phyloP scores from a whole-genome alignment of 1,140 invertebrate species.

The Caenorhabditis tropicalis region DNA sequence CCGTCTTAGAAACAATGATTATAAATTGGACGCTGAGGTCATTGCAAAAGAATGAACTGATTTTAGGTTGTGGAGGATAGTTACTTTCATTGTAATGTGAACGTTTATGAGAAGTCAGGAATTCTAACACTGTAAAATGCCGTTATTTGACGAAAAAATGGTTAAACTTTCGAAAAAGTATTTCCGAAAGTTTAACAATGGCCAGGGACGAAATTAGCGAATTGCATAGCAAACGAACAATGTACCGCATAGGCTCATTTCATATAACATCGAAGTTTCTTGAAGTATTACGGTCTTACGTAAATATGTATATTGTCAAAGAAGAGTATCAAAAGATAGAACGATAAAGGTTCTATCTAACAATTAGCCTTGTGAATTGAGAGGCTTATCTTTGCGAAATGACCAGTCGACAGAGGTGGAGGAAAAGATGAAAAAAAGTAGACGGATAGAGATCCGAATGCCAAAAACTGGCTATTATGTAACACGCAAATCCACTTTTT shows the following conservation, averaged over 20 bases:
- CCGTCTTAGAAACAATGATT: slow-evolving; percentile 45
- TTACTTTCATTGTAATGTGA: background rate
- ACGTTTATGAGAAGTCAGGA: background rate
- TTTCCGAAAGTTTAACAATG: too few relatives aligned
- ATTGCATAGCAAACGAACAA: too few relatives aligned
- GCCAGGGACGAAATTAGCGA: too few relatives aligned
- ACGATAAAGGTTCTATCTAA: too few relatives aligned
- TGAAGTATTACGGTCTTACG: too few relatives aligned
- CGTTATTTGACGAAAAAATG: too few relatives aligned
- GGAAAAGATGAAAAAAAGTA: background rate
- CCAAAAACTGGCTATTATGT: slow-evolving; percentile 32
- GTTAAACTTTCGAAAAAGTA: too few relatives aligned
- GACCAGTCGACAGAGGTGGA: background rate
- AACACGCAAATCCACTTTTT: slow-evolving; percentile 32
- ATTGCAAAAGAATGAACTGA: background rate
- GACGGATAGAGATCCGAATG: background rate
- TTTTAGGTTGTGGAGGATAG: background rate
- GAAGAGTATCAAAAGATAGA: too few relatives aligned
- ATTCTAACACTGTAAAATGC: too few relatives aligned
- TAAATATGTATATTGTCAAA: too few relatives aligned
- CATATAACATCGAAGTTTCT: too few relatives aligned
- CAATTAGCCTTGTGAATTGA: background rate
- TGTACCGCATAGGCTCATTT: too few relatives aligned
- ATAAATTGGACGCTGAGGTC: slow-evolving; percentile 27
- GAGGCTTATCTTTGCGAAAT: background rate